These are phyloP conservation scores for Ditylenchus weischeri DNA, from an alignment of 2,888 invertebrate genomes.

Conservation along the genomic window DNA sequence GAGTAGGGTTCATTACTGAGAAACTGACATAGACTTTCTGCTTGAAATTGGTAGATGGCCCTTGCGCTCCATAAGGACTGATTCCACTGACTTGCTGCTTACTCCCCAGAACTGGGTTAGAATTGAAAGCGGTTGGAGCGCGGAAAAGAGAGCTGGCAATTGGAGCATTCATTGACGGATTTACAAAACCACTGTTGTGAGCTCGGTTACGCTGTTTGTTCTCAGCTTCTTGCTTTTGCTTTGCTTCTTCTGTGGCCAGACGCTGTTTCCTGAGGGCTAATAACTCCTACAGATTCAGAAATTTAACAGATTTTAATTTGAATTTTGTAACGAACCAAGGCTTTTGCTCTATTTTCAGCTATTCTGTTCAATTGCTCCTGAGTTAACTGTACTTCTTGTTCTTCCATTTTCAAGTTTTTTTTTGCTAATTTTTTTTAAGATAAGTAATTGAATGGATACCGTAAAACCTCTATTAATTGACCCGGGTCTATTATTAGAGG, in stretches of 20 bases:
- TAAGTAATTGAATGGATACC: no score
- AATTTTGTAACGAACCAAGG: constrained; percentile 16
- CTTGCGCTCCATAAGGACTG: no score
- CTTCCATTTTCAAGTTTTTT: no score
- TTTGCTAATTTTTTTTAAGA: no score
- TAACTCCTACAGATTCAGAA: not conserved
- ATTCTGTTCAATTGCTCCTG: constrained; percentile 37
- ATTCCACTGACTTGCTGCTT: not conserved
- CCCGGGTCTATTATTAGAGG: no score
- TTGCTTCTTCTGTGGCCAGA: not conserved
- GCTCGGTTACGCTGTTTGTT: not conserved
- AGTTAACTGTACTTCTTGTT: constrained; percentile 24
- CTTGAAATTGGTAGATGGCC: no score
- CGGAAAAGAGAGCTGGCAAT: not conserved
- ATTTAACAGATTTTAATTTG: not conserved
- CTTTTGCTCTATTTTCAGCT: constrained; percentile 40
- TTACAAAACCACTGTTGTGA: not conserved
- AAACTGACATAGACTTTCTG: no score
- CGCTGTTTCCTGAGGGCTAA: not conserved
- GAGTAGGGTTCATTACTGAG: not conserved
- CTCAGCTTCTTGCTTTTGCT: no score
- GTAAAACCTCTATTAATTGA: no score
- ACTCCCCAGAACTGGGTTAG: not conserved
- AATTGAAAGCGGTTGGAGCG: not conserved
- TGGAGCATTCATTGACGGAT: not conserved